Evolutionary conservation across 2,113 vertebrate species (phyloP).

Genomic region (Genyomyrus donnyi): DNA sequence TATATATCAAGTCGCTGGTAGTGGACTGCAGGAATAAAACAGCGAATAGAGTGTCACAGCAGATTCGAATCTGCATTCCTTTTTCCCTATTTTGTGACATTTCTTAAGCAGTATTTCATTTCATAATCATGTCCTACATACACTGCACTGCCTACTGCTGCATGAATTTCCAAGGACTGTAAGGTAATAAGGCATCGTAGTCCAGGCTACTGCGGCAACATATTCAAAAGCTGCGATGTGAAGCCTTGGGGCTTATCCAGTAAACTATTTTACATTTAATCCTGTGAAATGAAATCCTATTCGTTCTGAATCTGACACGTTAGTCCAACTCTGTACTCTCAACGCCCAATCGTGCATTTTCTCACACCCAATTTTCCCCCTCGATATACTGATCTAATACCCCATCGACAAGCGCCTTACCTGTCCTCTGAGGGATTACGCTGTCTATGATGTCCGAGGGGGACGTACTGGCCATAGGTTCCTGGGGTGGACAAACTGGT

Average conservation of each 20-base stretch:
- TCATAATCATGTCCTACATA: neutral
- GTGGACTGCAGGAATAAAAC: neutral
- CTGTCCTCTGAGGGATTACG: slow-evolving; percentile 16
- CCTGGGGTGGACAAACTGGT: neutral
- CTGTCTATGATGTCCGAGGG: slow-evolving; percentile 4
- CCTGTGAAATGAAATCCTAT: neutral
- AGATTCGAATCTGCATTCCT: neutral
- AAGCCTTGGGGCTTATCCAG: neutral
- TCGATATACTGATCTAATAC: neutral
- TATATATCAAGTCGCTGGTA: neutral
- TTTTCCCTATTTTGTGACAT: neutral
- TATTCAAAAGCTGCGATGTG: neutral
- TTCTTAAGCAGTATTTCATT: neutral
- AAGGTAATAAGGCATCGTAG: neutral
- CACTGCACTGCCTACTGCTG: neutral
- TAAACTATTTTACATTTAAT: neutral
- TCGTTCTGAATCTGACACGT: neutral
- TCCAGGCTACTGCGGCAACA: neutral
- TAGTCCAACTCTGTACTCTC: neutral
- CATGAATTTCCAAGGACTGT: neutral
- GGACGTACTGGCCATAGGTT: slow-evolving; percentile 12
- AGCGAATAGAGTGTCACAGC: neutral
- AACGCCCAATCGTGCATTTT: neutral
- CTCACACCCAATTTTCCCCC: neutral
- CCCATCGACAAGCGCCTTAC: neutral